These are phyloP conservation scores for Drosophila subpulchrella DNA, from an alignment of 1,140 invertebrate genomes.

Conservation along the genomic window DNA sequence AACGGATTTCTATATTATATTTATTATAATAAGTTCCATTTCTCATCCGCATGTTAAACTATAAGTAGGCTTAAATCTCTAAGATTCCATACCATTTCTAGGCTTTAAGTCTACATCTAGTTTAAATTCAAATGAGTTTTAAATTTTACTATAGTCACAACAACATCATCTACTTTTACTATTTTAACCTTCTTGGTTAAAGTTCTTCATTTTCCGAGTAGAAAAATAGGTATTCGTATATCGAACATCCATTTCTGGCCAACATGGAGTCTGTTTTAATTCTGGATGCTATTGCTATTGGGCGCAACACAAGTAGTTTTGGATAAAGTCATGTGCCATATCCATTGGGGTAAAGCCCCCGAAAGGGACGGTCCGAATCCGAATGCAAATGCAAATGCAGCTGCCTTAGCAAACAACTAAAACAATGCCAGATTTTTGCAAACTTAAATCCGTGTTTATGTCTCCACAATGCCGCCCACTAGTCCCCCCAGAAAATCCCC, in stretches of 20 bases:
- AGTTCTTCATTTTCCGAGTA: too few relatives aligned
- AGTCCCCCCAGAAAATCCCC: conserved; percentile 11
- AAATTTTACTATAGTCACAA: too few relatives aligned
- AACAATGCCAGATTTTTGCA: conserved; percentile 54
- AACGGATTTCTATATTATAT: too few relatives aligned
- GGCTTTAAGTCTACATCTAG: too few relatives aligned
- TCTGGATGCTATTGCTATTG: background rate
- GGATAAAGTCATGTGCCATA: conserved; percentile 26
- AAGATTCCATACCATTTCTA: too few relatives aligned
- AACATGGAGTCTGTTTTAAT: conserved; percentile 17
- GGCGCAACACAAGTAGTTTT: conserved; percentile 10
- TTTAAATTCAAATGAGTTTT: too few relatives aligned
- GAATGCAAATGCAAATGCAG: conserved; percentile 39
- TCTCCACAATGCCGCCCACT: conserved; percentile 24
- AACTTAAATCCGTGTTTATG: conserved; percentile 67
- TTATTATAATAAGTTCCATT: too few relatives aligned
- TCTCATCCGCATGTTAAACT: too few relatives aligned
- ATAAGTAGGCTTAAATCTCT: too few relatives aligned
- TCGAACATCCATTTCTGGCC: conserved; percentile 5
- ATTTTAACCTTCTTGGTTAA: too few relatives aligned
- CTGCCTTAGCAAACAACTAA: conserved; percentile 45
- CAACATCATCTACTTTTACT: too few relatives aligned
- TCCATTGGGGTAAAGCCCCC: conserved; percentile 21
- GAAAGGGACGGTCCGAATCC: conserved; percentile 16
- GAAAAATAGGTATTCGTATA: too few relatives aligned